Evolutionary conservation across 2,888 invertebrate genomes (phyloP).

Genomic region (Brachypalpus laphriformis): DNA sequence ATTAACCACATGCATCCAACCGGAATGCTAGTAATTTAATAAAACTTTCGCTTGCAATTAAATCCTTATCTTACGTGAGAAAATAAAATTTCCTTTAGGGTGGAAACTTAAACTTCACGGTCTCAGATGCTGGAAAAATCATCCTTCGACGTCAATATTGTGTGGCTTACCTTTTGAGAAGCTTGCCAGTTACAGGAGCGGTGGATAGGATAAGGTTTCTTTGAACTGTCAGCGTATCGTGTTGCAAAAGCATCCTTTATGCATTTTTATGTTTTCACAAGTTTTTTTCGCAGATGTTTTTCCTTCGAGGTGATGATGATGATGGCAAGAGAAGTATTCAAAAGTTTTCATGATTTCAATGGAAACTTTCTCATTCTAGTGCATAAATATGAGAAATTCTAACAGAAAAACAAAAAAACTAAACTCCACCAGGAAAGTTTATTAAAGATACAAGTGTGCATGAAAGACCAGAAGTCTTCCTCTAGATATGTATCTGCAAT

Average conservation of each 20-base stretch:
- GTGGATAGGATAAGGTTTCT: background rate
- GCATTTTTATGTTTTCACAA: constrained; percentile 59
- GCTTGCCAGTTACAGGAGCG: background rate
- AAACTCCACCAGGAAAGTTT: constrained; percentile 39
- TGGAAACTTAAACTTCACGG: background rate
- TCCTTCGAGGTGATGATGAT: constrained; percentile 62
- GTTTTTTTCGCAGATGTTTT: constrained; percentile 68
- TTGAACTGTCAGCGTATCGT: background rate
- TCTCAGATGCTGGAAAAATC: constrained; percentile 49
- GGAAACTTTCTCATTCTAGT: constrained; percentile 44
- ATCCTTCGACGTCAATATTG: constrained; percentile 51
- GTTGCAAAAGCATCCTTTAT: constrained; percentile 50
- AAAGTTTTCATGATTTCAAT: constrained; percentile 59
- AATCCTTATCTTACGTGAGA: constrained; percentile 53
- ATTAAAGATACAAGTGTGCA: constrained; percentile 43
- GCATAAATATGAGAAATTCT: constrained; percentile 43
- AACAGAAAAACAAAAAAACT: background rate
- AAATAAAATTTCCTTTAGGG: background rate
- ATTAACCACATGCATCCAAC: constrained; percentile 8
- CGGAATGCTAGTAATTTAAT: constrained; percentile 42
- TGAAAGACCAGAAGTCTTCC: constrained; percentile 3
- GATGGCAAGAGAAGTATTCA: constrained; percentile 45
- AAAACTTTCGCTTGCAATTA: constrained; percentile 55
- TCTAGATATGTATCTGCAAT: constrained; percentile 5
- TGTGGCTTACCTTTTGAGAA: constrained; percentile 20